Percentiles rank a stretch among this genome's conserved stretches.
Evolutionary conservation across 2,797 vertebrate species (phyloP).

Genomic region (Chrosomus eos): DNA sequence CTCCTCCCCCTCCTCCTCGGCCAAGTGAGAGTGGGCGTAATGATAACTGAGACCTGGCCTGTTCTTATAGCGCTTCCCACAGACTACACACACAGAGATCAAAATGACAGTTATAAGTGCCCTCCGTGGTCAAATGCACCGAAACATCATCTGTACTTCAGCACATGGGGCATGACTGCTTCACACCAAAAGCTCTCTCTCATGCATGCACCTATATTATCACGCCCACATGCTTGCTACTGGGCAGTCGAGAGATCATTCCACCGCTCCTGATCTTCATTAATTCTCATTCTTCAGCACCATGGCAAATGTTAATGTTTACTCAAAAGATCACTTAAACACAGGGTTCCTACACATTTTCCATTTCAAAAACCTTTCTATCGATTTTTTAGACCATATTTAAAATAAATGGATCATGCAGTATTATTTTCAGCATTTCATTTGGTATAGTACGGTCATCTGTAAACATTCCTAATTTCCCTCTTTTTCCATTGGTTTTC

Average conservation of each 20-base stretch:
- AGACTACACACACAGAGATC: slow-evolving; percentile 78
- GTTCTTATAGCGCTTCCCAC: slow-evolving; percentile 97
- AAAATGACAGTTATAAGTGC: slow-evolving; percentile 26
- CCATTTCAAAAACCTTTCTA: neutral
- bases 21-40: slow-evolving; percentile 95
- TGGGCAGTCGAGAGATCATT: neutral
- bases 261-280: neutral
- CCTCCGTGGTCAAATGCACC: neutral
- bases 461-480: neutral
- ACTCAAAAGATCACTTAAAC: neutral
- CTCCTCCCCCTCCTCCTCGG: slow-evolving; percentile 93
- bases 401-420: neutral
- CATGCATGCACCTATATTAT: slow-evolving; percentile 3
- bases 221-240: neutral
- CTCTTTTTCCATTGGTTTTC: neutral
- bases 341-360: neutral
- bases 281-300: neutral
- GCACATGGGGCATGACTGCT: neutral
- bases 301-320: slow-evolving; percentile 4
- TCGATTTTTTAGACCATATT: neutral
- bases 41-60: slow-evolving; percentile 96
- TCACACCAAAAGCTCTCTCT: neutral
- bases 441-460: neutral
- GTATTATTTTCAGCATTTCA: neutral
- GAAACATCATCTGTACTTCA: slow-evolving; percentile 8